A percentile compares a stretch with the other conserved stretches of the same genome.
phyloP scores from a whole-genome alignment of 2,888 invertebrate genomes.

The Plutella xylostella region DNA sequence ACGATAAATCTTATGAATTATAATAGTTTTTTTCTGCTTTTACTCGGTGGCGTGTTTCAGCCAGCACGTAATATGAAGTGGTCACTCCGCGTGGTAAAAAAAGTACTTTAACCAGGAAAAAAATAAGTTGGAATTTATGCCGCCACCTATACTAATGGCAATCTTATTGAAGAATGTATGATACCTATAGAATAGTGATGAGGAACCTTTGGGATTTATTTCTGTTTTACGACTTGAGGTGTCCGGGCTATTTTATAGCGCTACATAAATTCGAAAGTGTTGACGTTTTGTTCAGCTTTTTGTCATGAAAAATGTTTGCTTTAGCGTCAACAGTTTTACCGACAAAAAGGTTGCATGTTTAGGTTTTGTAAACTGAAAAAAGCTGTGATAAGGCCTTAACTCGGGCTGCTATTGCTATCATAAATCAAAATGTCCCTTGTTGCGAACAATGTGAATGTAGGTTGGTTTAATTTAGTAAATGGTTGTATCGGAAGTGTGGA shows the following conservation, averaged over 20 bases:
- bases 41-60: constrained; percentile 29
- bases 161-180: no score
- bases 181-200: constrained; percentile 10
- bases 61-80: constrained; percentile 35
- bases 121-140: constrained; percentile 27
- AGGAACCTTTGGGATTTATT: background rate
- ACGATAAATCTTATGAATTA: constrained; percentile 31
- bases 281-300: no score
- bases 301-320: no score
- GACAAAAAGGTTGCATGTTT: no score
- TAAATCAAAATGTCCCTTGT: constrained; percentile 26
- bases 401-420: constrained; percentile 3
- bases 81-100: constrained; percentile 30
- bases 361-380: no score
- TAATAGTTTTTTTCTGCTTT: constrained; percentile 23
- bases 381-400: background rate
- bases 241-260: background rate
- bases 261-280: constrained; percentile 1
- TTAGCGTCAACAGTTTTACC: no score
- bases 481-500: constrained; percentile 30
- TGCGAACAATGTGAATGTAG: constrained; percentile 20
- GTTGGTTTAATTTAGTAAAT: constrained; percentile 46
- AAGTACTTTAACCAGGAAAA: no score
- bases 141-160: constrained; percentile 8
- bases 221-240: background rate